phyloP scores from a whole-genome alignment of 2,888 invertebrate genomes.

The Augochlorella aurata region DNA sequence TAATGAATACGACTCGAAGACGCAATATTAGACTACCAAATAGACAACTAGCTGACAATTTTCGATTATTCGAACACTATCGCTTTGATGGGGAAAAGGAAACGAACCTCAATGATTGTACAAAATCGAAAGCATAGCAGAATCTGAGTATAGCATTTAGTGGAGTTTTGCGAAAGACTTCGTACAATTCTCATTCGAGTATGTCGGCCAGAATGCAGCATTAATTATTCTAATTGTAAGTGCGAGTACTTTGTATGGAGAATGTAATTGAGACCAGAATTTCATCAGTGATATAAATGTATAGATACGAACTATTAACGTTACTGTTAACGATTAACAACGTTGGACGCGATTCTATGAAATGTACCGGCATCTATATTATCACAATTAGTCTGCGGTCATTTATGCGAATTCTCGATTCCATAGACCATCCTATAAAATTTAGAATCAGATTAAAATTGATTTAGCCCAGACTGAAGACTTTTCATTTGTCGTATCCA shows the following conservation, averaged over 20 bases:
- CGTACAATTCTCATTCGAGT: neutral
- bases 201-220: neutral
- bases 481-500: neutral
- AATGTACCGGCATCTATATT: neutral
- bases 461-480: neutral
- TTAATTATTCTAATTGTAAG: constrained; percentile 16
- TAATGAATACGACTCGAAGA: constrained; percentile 4
- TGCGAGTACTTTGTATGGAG: constrained; percentile 11
- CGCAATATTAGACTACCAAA: constrained; percentile 14
- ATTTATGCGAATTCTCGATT: neutral
- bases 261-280: constrained; percentile 22
- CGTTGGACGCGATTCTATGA: neutral
- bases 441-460: neutral
- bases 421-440: neutral
- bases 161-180: constrained; percentile 12
- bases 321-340: constrained; percentile 15
- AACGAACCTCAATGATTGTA: constrained; percentile 11
- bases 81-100: neutral
- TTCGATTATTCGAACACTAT: neutral
- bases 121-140: constrained; percentile 11
- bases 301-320: neutral
- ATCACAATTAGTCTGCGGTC: neutral
- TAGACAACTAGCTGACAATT: constrained; percentile 14
- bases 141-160: constrained; percentile 2
- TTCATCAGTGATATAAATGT: constrained; percentile 17